Evolutionary conservation across 2,113 vertebrate genomes (phyloP).

Genomic region (Marmota flaviventris): DNA sequence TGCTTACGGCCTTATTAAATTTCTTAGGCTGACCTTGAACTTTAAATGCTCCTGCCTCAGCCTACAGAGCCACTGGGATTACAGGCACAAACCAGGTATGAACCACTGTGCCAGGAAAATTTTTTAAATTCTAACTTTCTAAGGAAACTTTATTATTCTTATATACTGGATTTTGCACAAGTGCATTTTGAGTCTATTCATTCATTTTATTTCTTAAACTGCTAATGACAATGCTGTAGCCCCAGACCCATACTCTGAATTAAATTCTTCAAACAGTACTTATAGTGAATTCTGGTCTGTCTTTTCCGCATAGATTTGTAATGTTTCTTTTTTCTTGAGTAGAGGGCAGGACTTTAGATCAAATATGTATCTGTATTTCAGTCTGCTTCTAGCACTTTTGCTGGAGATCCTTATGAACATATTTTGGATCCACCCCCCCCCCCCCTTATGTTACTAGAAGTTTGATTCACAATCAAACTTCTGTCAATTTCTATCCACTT

Average conservation of each 20-base stretch:
- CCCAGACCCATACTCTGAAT: not conserved
- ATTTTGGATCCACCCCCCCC: not conserved
- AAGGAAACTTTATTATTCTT: not conserved
- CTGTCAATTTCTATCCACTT: slow-evolving; percentile 1
- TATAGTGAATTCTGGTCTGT: not conserved
- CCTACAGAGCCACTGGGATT: no score
- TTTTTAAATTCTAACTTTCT: slow-evolving; percentile 2
- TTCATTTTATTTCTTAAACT: slow-evolving; percentile 30
- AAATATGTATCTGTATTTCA: not conserved
- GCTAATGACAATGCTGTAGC: not conserved
- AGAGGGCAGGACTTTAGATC: slow-evolving; percentile 1
- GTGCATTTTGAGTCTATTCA: not conserved
- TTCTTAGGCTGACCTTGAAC: no score
- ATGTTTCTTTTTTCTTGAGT: not conserved
- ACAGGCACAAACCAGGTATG: no score
- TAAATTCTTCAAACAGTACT: not conserved
- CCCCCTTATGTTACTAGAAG: not conserved
- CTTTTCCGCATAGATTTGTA: slow-evolving; percentile 13
- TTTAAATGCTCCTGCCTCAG: no score
- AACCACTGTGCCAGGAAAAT: not conserved
- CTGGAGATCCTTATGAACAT: not conserved
- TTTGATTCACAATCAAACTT: slow-evolving; percentile 11
- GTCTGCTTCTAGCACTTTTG: slow-evolving; percentile 32
- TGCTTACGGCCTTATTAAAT: no score
- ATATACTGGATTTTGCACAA: not conserved